Percentiles rank a stretch among this genome's conserved stretches.
Evolutionary conservation across 2,113 vertebrate genomes (phyloP).

Genomic region (Laterallus jamaicensis): DNA sequence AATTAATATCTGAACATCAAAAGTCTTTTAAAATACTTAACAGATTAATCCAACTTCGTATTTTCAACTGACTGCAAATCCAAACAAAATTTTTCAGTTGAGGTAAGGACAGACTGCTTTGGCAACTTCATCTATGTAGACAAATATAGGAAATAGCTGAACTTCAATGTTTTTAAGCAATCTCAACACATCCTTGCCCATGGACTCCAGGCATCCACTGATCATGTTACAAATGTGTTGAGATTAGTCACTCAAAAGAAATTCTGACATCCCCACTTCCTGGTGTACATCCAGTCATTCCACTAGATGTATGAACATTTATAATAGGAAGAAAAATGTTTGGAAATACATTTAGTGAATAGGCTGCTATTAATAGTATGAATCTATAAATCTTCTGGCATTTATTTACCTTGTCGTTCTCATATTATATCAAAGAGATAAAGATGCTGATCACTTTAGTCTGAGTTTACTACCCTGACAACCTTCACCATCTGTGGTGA

Average conservation of each 20-base stretch:
- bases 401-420: not conserved
- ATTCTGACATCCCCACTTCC: not conserved
- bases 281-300: not conserved
- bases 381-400: not conserved
- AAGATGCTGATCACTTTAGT: not conserved
- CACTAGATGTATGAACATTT: not conserved
- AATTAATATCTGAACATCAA: not conserved
- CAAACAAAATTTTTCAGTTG: not conserved
- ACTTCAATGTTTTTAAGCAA: not conserved
- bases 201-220: not conserved
- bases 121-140: not conserved
- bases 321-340: not conserved
- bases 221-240: not conserved
- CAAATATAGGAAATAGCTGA: not conserved
- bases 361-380: not conserved
- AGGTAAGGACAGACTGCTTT: not conserved
- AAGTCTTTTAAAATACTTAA: not conserved
- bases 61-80: not conserved
- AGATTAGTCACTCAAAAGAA: not conserved
- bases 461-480: not conserved
- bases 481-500: not conserved
- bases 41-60: not conserved
- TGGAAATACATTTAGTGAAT: not conserved
- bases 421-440: not conserved
- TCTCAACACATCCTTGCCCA: too few relatives aligned